phyloP scores from a whole-genome alignment of 2,113 vertebrate species.

The Anseranas semipalmata region DNA sequence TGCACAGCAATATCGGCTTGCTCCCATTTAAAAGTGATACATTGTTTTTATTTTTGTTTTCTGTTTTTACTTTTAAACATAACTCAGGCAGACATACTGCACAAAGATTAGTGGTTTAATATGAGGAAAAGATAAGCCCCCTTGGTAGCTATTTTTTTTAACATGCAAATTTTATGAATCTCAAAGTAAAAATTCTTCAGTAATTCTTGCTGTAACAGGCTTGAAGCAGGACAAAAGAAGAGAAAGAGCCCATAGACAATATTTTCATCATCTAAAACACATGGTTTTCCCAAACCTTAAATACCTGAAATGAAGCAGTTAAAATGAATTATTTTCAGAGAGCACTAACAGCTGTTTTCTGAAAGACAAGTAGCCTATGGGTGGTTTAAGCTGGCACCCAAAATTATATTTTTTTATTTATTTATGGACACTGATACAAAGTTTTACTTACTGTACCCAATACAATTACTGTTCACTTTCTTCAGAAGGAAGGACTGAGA shows the following conservation, averaged over 20 bases:
- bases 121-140: not conserved
- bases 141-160: not conserved
- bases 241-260: not conserved
- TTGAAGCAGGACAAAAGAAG: not conserved
- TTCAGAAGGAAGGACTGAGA: not conserved
- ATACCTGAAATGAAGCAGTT: not conserved
- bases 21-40: not conserved
- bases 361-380: not conserved
- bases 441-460: not conserved
- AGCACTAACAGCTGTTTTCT: not conserved
- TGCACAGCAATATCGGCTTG: not conserved
- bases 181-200: not conserved
- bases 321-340: not conserved
- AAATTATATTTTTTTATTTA: not conserved
- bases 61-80: not conserved
- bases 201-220: not conserved
- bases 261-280: not conserved
- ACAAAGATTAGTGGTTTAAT: not conserved
- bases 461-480: not conserved
- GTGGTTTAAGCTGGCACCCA: not conserved
- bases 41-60: not conserved
- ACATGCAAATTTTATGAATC: fast-evolving
- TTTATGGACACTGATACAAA: not conserved
- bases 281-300: not conserved
- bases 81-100: not conserved